Percentiles rank a stretch among this genome's conserved stretches.
Evolutionary conservation across 1,140 invertebrate genomes (phyloP).

Genomic region (Lepidostoma basale): DNA sequence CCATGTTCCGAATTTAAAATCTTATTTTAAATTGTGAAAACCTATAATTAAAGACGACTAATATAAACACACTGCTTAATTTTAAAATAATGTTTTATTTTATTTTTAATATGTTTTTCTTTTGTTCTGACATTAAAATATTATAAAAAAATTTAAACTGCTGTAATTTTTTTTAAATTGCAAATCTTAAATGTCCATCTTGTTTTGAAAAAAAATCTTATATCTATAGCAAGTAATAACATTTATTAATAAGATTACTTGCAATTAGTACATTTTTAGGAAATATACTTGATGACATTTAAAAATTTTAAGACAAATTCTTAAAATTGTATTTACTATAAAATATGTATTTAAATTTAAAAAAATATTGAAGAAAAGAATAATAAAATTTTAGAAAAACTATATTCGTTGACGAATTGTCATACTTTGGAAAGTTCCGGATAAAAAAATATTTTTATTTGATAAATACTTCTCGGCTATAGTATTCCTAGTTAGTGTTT

Average conservation of each 20-base stretch:
- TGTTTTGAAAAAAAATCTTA: no score
- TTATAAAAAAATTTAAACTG: not conserved
- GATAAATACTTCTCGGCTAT: not conserved
- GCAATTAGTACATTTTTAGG: no score
- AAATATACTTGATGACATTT: no score
- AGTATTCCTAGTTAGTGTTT: not conserved
- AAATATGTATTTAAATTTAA: no score
- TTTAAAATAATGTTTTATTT: not conserved
- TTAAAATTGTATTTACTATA: no score
- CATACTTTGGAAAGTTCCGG: not conserved
- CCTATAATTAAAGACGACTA: not conserved
- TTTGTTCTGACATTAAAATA: not conserved
- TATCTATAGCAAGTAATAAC: no score
- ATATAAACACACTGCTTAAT: no score
- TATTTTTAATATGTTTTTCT: not conserved
- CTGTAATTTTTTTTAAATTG: not conserved
- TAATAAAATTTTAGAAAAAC: not conserved
- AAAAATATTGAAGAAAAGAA: not conserved
- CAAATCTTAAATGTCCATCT: not conserved
- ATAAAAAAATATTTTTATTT: not conserved
- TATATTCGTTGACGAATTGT: not conserved
- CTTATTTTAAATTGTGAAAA: constrained; percentile 1
- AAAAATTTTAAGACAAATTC: no score
- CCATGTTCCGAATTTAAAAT: constrained; percentile 17
- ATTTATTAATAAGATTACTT: no score